Evolutionary conservation across 1,140 invertebrate genomes (phyloP).

Genomic region (Lepidurus couesii): DNA sequence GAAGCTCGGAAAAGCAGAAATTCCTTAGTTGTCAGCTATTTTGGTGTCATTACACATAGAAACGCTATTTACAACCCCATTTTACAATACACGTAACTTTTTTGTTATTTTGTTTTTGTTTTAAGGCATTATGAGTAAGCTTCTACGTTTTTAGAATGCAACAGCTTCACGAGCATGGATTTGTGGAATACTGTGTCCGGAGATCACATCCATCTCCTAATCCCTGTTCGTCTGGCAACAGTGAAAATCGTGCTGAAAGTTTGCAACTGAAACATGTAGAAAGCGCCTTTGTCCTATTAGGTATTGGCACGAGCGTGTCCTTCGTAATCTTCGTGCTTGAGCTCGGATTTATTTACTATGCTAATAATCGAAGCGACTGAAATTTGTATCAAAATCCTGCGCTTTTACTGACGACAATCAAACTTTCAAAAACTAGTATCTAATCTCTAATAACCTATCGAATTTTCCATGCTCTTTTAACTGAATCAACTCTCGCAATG

Average conservation of each 20-base stretch:
- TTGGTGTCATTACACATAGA: not conserved
- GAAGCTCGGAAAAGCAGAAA: conserved; percentile 14
- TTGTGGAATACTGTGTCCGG: conserved; percentile 1
- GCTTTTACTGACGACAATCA: too few species aligned
- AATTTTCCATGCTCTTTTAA: not conserved
- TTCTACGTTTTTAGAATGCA: not conserved
- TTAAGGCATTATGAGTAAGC: not conserved
- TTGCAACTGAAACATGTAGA: not conserved
- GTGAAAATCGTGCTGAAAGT: not conserved
- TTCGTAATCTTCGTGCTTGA: not conserved
- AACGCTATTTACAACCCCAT: not conserved
- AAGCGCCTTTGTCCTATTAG: not conserved
- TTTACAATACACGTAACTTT: not conserved
- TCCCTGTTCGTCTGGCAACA: not conserved
- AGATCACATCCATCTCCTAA: not conserved
- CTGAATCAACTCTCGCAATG: not conserved
- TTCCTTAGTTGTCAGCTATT: not conserved
- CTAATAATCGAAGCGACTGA: not conserved
- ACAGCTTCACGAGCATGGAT: conserved; percentile 1
- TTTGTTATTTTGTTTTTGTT: not conserved
- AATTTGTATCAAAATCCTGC: too few species aligned
- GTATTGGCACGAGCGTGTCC: not conserved
- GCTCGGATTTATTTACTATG: not conserved
- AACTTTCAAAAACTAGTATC: too few species aligned
- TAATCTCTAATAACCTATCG: not conserved